These are phyloP conservation scores for Poicephalus meyeri DNA, from an alignment of 2,113 vertebrate species.

Conservation along the genomic window DNA sequence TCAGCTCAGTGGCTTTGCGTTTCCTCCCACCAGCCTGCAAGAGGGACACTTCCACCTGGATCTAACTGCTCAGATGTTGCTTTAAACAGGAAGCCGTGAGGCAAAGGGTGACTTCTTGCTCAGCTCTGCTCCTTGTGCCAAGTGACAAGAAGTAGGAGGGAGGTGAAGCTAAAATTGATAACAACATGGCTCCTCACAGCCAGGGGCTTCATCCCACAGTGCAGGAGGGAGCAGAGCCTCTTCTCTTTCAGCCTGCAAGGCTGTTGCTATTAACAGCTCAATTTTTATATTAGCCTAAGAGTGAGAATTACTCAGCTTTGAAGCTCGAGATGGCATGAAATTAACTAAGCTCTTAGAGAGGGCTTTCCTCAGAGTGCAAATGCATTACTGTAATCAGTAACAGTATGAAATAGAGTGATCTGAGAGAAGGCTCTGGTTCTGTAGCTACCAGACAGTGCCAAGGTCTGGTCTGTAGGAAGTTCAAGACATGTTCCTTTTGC, in stretches of 20 bases:
- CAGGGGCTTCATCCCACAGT: not conserved
- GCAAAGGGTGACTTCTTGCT: not conserved
- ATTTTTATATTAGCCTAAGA: not conserved
- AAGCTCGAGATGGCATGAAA: not conserved
- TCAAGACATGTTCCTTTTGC: not conserved
- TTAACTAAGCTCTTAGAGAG: not conserved
- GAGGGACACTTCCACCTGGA: not conserved
- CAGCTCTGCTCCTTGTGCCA: not conserved
- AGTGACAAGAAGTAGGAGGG: not conserved
- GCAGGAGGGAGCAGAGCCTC: not conserved
- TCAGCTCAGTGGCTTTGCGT: fast-evolving
- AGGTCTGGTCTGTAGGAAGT: not conserved
- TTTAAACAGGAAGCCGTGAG: not conserved
- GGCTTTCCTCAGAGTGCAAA: not conserved
- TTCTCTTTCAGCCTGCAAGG: not conserved
- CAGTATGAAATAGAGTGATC: not conserved
- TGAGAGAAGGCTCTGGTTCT: not conserved
- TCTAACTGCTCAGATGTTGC: not conserved
- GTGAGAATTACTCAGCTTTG: not conserved
- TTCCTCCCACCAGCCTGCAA: fast-evolving
- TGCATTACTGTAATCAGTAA: not conserved
- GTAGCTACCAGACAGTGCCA: not conserved
- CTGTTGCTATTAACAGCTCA: not conserved
- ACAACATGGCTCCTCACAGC: not conserved
- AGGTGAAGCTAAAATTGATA: not conserved